Evolutionary conservation across 2,888 invertebrate species (phyloP).

Genomic region (Drosophila kambysellisi): DNA sequence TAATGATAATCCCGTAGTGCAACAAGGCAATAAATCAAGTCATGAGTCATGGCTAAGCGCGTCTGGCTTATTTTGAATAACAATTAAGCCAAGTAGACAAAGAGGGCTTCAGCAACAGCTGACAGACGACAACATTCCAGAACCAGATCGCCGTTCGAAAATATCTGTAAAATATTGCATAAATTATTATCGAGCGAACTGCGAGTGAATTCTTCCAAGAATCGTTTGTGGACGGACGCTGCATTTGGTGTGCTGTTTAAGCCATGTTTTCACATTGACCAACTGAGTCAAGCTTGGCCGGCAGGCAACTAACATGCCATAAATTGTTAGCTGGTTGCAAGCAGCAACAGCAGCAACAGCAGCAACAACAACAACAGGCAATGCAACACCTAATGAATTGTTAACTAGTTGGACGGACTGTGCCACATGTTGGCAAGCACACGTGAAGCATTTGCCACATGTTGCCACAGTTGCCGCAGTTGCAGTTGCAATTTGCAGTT

Average conservation of each 20-base stretch:
- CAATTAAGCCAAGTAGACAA: slow-evolving; percentile 29
- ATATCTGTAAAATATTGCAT: slow-evolving; percentile 43
- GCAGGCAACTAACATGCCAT: slow-evolving; percentile 63
- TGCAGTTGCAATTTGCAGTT: slow-evolving; percentile 37
- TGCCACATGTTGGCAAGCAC: slow-evolving; percentile 63
- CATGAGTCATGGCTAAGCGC: slow-evolving; percentile 34
- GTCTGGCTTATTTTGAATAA: slow-evolving; percentile 6
- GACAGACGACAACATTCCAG: slow-evolving; percentile 50
- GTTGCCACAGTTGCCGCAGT: slow-evolving; percentile 13
- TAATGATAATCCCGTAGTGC: not conserved
- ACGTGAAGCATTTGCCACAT: slow-evolving; percentile 47
- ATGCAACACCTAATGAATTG: slow-evolving; percentile 82
- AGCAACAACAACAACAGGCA: slow-evolving; percentile 43
- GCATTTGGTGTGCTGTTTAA: slow-evolving; percentile 52
- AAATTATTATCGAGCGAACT: slow-evolving; percentile 54
- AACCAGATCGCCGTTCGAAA: slow-evolving; percentile 15
- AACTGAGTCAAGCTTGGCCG: slow-evolving; percentile 49
- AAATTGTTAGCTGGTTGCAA: slow-evolving; percentile 66
- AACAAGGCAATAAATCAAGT: not conserved
- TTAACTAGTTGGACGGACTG: slow-evolving; percentile 69
- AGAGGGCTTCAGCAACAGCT: slow-evolving; percentile 12
- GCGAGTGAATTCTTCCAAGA: slow-evolving; percentile 71
- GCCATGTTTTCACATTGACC: slow-evolving; percentile 50
- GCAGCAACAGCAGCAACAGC: slow-evolving; percentile 33
- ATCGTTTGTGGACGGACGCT: slow-evolving; percentile 45